A percentile compares a stretch with the other conserved stretches of the same genome.
phyloP scores from a whole-genome alignment of 2,797 vertebrate genomes.

The Ataeniobius toweri region DNA sequence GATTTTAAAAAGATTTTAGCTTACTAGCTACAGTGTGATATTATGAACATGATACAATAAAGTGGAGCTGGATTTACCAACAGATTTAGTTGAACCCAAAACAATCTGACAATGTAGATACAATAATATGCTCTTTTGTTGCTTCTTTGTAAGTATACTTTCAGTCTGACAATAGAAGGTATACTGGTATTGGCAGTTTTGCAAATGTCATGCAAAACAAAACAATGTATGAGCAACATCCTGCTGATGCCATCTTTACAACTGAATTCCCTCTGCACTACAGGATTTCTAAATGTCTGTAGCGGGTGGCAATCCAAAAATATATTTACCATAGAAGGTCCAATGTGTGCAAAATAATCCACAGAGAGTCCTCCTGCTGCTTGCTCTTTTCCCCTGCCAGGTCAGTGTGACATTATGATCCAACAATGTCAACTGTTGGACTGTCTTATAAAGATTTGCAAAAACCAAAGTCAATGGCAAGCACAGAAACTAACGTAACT shows the following conservation, averaged over 20 bases:
- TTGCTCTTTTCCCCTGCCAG: background rate
- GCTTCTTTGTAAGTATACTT: background rate
- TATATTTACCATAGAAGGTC: background rate
- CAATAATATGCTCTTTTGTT: background rate
- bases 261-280: background rate
- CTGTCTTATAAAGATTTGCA: background rate
- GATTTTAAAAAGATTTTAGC: background rate
- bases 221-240: background rate
- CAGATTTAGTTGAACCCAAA: background rate
- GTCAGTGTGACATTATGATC: background rate
- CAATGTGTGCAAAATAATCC: background rate
- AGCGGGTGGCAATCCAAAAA: background rate
- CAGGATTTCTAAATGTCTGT: conserved; percentile 9
- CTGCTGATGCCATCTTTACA: conserved; percentile 2
- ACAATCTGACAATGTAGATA: background rate
- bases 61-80: background rate
- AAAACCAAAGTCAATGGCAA: background rate
- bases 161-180: background rate
- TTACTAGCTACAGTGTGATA: background rate
- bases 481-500: background rate
- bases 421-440: background rate
- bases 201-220: conserved; percentile 10
- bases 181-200: background rate
- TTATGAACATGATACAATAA: background rate
- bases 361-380: background rate